Evolutionary conservation across 2,888 invertebrate genomes (phyloP), one percentile per base, ranked within the genome.

Genomic region (Aquatica leii): DNA sequence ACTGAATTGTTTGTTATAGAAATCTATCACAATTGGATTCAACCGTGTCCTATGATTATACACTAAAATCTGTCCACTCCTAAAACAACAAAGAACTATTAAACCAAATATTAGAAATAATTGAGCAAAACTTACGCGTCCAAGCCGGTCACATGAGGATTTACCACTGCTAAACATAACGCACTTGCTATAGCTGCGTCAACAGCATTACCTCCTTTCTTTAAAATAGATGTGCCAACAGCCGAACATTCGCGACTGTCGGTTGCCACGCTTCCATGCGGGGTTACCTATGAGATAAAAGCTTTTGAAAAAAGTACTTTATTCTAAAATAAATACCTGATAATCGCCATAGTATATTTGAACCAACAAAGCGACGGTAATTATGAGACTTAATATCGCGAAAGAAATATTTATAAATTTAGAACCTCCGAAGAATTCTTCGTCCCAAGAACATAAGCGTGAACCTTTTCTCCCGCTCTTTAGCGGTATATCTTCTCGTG

Each of bases 151-250:
- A 86, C 83, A 75, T 93, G 91, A 53, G 91, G 90, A 69, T 89
- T 86, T 15, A 90, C 85, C 34, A 92, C 89, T 50, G 90, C 87
- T 69, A 91, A 85, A 79, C 94, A 94, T 62, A 94, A 84, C 41
- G 90, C 86, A 52, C 90, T 86, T 34, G 90, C 89, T 55, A 90
- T 85, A 31, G 91, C 89, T 58, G 92, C 93, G 83, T 94, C 93
- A 0, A 91, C 84, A 18, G 93, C 90, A 82, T 85, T 88, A n/a
- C 92, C 92, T 48, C 89, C 89, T 70, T 84, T 82, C 78, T 88
- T 86, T 71, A 94, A 82, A 73, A 88, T 84, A 71, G 84, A 83
- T 12, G 88, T 86, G 50, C 92, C 93, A 59, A 91, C 86, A 71
- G 85, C 83, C 18, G 92, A 90, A 82, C 94, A 94, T 74, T 86